These are phyloP conservation scores for Acanthurus lineatus DNA, from an alignment of 2,797 vertebrate species.

Conservation along the genomic window DNA sequence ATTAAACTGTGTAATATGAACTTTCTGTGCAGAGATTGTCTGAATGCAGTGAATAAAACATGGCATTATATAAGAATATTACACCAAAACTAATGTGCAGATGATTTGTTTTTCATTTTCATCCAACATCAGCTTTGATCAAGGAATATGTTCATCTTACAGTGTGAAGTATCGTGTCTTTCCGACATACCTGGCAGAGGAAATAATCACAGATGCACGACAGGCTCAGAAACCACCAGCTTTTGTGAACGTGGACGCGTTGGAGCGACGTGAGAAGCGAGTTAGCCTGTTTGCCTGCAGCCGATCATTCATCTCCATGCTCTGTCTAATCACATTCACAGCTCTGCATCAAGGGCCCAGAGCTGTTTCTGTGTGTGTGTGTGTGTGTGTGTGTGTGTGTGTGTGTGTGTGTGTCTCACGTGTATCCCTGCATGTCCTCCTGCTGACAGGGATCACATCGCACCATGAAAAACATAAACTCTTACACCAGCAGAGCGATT, in stretches of 20 bases:
- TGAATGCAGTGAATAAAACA: conserved; percentile 17
- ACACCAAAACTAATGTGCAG: conserved; percentile 46
- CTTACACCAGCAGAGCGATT: conserved; percentile 41
- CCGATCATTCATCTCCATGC: conserved; percentile 50
- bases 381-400: neutral
- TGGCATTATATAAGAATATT: conserved; percentile 30
- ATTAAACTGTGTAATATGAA: conserved; percentile 10
- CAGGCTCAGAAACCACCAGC: conserved; percentile 34
- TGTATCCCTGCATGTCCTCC: conserved; percentile 49
- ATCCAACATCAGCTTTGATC: conserved; percentile 52
- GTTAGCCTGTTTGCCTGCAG: conserved; percentile 29
- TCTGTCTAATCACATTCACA: conserved; percentile 73
- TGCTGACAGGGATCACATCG: conserved; percentile 69
- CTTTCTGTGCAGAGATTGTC: conserved; percentile 17
- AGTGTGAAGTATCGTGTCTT: conserved; percentile 15
- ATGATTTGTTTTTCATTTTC: conserved; percentile 10
- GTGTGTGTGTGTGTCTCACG: conserved; percentile 37
- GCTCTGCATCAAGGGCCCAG: conserved; percentile 36
- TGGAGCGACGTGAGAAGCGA: conserved; percentile 37
- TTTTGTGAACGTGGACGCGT: conserved; percentile 40
- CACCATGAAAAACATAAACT: conserved; percentile 63
- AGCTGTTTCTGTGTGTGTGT: neutral
- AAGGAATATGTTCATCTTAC: conserved; percentile 25
- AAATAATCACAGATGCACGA: conserved; percentile 46
- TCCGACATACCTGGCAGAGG: conserved; percentile 2